phyloP scores from a whole-genome alignment of 2,888 invertebrate genomes.

The Erebia epiphron region DNA sequence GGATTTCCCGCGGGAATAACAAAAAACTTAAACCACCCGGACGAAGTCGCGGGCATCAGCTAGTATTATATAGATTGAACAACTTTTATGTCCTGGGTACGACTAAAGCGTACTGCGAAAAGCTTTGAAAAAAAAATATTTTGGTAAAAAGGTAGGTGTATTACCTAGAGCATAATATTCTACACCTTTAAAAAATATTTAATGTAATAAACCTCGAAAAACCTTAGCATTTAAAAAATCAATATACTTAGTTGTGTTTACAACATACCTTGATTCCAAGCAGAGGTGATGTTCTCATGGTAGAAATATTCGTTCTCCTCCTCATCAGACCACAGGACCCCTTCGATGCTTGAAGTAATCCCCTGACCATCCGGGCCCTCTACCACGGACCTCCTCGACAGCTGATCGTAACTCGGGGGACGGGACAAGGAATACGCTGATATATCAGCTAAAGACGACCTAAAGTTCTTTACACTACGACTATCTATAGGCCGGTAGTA shows the following conservation, averaged over 20 bases:
- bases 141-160: too few relatives aligned
- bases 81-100: too few relatives aligned
- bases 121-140: too few relatives aligned
- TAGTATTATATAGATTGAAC: too few relatives aligned
- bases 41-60: too few relatives aligned
- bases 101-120: too few relatives aligned
- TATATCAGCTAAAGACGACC: conserved; percentile 72
- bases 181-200: too few relatives aligned
- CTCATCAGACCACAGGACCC: conserved; percentile 80
- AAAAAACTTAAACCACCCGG: too few relatives aligned
- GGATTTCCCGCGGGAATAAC: too few relatives aligned
- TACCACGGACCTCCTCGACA: conserved; percentile 72
- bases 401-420: conserved; percentile 75
- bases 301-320: conserved; percentile 80
- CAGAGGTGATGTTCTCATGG: conserved; percentile 75
- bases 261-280: conserved; percentile 77
- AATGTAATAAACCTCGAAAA: too few relatives aligned
- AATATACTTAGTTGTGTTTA: background rate
- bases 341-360: conserved; percentile 79
- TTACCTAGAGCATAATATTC: too few relatives aligned
- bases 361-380: conserved; percentile 67
- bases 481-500: conserved; percentile 74
- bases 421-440: conserved; percentile 59
- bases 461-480: conserved; percentile 72
- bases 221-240: too few relatives aligned